These are phyloP conservation scores for Heliopora coerulea DNA, from an alignment of 92 coral and sea anemone species.

Conservation along the genomic window DNA sequence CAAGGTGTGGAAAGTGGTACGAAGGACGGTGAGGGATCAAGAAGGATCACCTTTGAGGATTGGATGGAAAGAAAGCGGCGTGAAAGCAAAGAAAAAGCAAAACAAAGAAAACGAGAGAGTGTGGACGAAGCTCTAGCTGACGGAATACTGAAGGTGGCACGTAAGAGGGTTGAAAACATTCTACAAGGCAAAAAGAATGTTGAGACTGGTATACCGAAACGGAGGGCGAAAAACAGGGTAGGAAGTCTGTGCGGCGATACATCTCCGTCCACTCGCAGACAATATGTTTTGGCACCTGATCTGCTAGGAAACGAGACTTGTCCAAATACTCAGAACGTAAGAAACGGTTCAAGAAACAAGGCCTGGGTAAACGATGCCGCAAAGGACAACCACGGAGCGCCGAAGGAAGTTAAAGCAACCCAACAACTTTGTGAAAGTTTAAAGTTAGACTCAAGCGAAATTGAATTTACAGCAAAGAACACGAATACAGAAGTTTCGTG, in stretches of 20 bases:
- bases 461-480: too few species aligned
- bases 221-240: constrained; percentile 30
- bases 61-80: constrained; percentile 77
- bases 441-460: too few species aligned
- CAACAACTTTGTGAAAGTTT: too few species aligned
- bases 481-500: too few species aligned
- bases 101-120: constrained; percentile 65
- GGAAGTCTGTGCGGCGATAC: neutral
- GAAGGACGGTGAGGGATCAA: neutral
- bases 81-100: constrained; percentile 55
- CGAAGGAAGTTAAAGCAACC: too few species aligned
- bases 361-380: too few species aligned
- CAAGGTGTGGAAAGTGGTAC: neutral
- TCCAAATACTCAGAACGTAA: neutral
- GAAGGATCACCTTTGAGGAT: constrained; percentile 61
- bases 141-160: constrained; percentile 18
- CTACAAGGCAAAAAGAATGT: constrained; percentile 1
- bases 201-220: constrained; percentile 28
- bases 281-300: neutral
- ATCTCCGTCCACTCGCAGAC: neutral
- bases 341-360: too few species aligned
- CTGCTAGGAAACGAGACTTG: neutral
- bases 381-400: too few species aligned
- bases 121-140: constrained; percentile 53
- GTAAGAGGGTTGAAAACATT: constrained; percentile 20